phyloP scores from a whole-genome alignment of 2,888 invertebrate species.

The Diarsia rubi region DNA sequence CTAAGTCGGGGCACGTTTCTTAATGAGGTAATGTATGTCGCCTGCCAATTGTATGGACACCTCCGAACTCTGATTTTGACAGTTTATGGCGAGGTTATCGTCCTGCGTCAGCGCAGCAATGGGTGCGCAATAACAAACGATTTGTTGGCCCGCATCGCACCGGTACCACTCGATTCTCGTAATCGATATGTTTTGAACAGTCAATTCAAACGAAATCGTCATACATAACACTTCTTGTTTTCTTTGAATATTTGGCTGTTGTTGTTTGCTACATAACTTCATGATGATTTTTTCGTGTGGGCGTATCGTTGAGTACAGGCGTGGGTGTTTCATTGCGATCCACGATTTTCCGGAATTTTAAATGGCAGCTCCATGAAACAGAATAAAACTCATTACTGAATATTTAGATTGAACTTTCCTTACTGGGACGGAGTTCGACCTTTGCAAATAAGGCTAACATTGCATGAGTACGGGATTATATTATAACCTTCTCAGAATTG shows the following conservation, averaged over 20 bases:
- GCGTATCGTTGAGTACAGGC: neutral
- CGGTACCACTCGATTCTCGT: conserved; percentile 38
- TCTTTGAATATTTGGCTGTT: conserved; percentile 43
- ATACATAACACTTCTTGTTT: conserved; percentile 32
- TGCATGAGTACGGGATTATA: neutral
- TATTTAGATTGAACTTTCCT: neutral
- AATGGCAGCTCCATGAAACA: neutral
- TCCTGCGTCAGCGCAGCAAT: conserved; percentile 14
- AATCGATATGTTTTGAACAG: conserved; percentile 48
- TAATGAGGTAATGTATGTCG: conserved; percentile 28
- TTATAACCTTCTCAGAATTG: neutral
- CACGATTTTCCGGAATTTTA: neutral
- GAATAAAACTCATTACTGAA: neutral
- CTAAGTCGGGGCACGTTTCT: conserved; percentile 26
- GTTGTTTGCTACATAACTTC: conserved; percentile 30
- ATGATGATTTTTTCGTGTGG: neutral
- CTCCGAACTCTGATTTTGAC: conserved; percentile 27
- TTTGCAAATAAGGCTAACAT: neutral
- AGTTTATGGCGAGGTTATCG: neutral
- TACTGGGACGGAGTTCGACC: neutral
- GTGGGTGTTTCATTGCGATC: neutral
- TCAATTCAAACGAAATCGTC: conserved; percentile 46
- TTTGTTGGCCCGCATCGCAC: conserved; percentile 6
- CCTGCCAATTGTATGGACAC: conserved; percentile 23
- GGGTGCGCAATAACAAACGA: conserved; percentile 31